These are phyloP conservation scores for Temnothorax longispinosus DNA, from an alignment of 1,140 invertebrate genomes.

Conservation along the genomic window DNA sequence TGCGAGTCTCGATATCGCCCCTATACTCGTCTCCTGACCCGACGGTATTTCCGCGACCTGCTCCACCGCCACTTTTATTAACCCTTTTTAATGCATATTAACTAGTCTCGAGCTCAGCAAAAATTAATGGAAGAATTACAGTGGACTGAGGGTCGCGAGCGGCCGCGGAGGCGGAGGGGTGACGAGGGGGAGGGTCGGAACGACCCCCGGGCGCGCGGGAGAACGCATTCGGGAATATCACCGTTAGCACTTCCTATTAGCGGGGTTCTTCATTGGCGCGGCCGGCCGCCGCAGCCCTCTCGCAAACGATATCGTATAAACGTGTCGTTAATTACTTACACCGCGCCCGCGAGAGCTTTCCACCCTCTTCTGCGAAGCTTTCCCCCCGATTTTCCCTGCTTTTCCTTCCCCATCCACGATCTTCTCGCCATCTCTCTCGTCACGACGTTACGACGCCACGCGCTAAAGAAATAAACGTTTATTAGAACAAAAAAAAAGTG, in stretches of 20 bases:
- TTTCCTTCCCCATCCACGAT: constrained; percentile 54
- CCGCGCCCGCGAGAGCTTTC: constrained; percentile 67
- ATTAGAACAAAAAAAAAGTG: constrained; percentile 44
- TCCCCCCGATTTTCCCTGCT: neutral
- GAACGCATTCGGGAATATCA: constrained; percentile 82
- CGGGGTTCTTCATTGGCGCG: constrained; percentile 82
- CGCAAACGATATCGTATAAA: constrained; percentile 83
- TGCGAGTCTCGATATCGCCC: constrained; percentile 4
- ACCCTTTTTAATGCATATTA: constrained; percentile 82
- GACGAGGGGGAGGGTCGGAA: constrained; percentile 30
- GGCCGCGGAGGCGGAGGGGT: constrained; percentile 7
- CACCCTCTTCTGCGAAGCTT: constrained; percentile 17
- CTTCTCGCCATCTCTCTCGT: constrained; percentile 69
- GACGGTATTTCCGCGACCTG: constrained; percentile 37
- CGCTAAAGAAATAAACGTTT: constrained; percentile 68
- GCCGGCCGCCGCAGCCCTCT: constrained; percentile 72
- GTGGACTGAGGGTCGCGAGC: constrained; percentile 67
- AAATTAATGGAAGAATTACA: constrained; percentile 84
- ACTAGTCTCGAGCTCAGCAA: constrained; percentile 83
- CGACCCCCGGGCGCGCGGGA: constrained; percentile 54
- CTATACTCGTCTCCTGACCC: neutral
- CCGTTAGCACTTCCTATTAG: constrained; percentile 84
- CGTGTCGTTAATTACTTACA: constrained; percentile 85
- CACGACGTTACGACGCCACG: constrained; percentile 57
- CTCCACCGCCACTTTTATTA: constrained; percentile 68